Evolutionary conservation across 2,888 invertebrate genomes (phyloP).

Genomic region (Drosophila mulleri): DNA sequence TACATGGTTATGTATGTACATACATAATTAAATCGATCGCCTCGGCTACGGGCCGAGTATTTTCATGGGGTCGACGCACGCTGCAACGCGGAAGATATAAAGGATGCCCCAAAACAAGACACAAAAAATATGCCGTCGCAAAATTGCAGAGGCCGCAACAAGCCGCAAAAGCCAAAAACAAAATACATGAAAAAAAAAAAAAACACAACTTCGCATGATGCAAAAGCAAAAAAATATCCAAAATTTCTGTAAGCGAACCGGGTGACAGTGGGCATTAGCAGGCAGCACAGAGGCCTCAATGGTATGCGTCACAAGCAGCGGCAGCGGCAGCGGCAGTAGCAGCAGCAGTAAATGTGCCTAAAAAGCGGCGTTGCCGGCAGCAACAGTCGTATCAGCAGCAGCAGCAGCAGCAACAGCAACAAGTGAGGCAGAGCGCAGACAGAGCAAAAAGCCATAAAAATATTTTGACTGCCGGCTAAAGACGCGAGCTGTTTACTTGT

Average conservation of each 20-base stretch:
- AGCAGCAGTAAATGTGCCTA: constrained; percentile 62
- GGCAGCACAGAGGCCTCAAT: constrained; percentile 26
- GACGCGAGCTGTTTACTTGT: constrained; percentile 30
- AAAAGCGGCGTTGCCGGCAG: constrained; percentile 52
- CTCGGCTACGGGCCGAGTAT: constrained; percentile 19
- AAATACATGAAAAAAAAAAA: constrained; percentile 17
- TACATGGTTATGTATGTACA: constrained; percentile 24
- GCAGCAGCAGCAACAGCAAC: constrained; percentile 52
- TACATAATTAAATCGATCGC: constrained; percentile 67
- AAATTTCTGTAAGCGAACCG: constrained; percentile 60
- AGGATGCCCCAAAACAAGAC: constrained; percentile 71
- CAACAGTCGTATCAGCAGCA: constrained; percentile 30
- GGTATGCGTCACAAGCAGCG: constrained; percentile 73
- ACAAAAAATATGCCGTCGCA: constrained; percentile 63
- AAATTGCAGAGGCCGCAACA: constrained; percentile 65
- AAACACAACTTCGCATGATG: constrained; percentile 46
- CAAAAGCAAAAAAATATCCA: constrained; percentile 70
- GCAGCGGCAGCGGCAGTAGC: constrained; percentile 19
- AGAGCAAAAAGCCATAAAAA: constrained; percentile 62
- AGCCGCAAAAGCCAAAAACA: constrained; percentile 27
- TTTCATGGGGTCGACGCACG: constrained; percentile 60
- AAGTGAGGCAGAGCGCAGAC: constrained; percentile 62
- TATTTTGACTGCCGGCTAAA: constrained; percentile 66
- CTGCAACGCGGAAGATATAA: constrained; percentile 80
- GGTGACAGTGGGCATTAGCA: constrained; percentile 33